Evolutionary conservation across 2,888 invertebrate genomes (phyloP), one percentile per base, ranked within the genome.

Genomic region (Xanthorhoe designata): DNA sequence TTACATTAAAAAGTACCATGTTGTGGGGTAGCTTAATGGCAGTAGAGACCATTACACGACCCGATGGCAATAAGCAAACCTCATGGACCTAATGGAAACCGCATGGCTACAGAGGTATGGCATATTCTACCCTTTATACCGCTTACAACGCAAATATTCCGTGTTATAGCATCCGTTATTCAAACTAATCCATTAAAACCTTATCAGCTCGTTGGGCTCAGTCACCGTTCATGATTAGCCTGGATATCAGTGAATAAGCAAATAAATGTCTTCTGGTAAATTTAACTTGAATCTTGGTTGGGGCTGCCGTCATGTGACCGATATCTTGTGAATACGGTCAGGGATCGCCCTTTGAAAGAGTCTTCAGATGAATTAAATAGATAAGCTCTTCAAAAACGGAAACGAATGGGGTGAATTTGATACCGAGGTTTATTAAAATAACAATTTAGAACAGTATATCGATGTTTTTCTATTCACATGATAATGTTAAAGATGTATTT

Each of bases 231-330:
- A 88, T 89, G 83, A 85, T 88, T 87, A 88, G 86, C 85, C 79
- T 74, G 81, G 82, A 78, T 83, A 89, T 85, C 86, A 82, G 78
- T 84, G 86, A 88, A 89, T 83, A 81, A 80, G 78, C 90, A 89
- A 91, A 90, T 92, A 90, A 92, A 92, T 91, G 87, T 91, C 89
- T 92, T 92, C 92, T 90, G 89, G 85, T 92, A 91, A 92, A 93
- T 93, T 93, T 89, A 92, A 90, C 91, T 87, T 84, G 83, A 86
- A 90, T 89, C 91, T 88, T 78, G 83, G 81, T 77, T 83, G 78
- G 80, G 80, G 83, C 86, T 86, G 35, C 85, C 88, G 87, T 89
- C 90, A 89, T 90, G 89, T 90, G 91, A 83, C 91, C 88, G 90
- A 90, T 90, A 92, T 90, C 88, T 85, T 83, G 75, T 89, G 85